Percentiles rank a stretch among this genome's conserved stretches.
These are phyloP conservation scores for Porites cylindrica DNA, from an alignment of 92 coral and sea anemone species.

Conservation along the genomic window DNA sequence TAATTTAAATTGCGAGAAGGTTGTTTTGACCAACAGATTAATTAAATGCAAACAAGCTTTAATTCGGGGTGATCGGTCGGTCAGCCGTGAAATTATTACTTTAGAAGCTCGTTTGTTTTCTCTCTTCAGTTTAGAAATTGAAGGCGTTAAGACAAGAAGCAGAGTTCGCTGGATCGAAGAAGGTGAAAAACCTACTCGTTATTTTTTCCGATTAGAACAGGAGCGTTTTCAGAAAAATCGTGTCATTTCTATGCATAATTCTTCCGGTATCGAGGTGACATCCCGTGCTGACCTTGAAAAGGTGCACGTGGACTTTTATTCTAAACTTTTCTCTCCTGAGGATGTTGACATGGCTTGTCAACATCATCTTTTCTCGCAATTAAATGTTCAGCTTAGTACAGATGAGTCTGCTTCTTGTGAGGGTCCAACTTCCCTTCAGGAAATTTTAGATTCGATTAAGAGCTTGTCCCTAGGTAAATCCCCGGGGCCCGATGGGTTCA, in stretches of 20 bases:
- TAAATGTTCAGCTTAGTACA: neutral
- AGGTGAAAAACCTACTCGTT: too few relatives aligned
- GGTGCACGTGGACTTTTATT: constrained; percentile 21
- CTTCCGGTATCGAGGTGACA: neutral
- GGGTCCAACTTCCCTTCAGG: constrained; percentile 7
- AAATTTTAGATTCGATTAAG: neutral
- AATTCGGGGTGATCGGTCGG: neutral
- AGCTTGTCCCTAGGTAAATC: too few relatives aligned
- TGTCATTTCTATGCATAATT: neutral
- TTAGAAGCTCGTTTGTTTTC: neutral
- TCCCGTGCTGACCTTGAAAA: neutral
- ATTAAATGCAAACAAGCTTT: neutral
- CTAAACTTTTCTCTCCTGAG: neutral
- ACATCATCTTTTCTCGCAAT: neutral
- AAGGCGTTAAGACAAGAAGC: neutral
- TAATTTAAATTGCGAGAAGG: neutral
- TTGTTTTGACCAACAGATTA: neutral
- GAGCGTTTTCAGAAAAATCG: neutral
- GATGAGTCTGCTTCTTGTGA: constrained; percentile 4
- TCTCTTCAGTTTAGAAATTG: neutral
- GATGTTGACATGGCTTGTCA: neutral
- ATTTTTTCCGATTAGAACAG: neutral
- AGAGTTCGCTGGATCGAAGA: constrained; percentile 3
- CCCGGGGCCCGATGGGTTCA: too few relatives aligned
- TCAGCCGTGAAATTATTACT: neutral